Percentiles rank a stretch among this genome's conserved stretches.
phyloP scores from a whole-genome alignment of 30 jellyfish, hydroid and myxozoan species.

The Mastigias papua region DNA sequence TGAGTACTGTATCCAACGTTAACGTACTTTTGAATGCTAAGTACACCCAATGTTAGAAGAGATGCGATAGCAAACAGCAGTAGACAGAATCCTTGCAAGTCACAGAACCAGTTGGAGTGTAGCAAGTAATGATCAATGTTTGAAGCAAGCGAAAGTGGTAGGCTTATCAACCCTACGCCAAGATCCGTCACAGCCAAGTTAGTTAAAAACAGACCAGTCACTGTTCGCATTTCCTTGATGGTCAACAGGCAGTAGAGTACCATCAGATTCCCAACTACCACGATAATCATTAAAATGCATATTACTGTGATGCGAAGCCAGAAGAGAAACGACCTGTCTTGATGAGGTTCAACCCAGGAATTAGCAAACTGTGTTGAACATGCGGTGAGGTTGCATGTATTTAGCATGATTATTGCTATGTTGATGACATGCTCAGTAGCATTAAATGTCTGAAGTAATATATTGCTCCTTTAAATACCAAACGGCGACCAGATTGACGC shows the following conservation, averaged over 20 bases:
- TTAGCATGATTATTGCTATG: no score
- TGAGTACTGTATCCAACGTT: conserved; percentile 19
- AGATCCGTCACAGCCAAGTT: conserved; percentile 64
- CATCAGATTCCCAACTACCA: conserved; percentile 27
- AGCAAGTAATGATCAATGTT: background rate
- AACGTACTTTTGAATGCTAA: conserved; percentile 51
- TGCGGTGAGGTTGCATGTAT: no score
- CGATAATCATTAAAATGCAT: conserved; percentile 17
- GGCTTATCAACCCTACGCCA: conserved; percentile 41
- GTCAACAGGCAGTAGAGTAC: conserved; percentile 12
- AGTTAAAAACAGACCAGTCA: conserved; percentile 34
- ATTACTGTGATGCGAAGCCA: conserved; percentile 38
- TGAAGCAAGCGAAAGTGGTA: conserved; percentile 43
- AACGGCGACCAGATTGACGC: no score
- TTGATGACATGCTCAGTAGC: no score
- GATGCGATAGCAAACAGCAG: conserved; percentile 38
- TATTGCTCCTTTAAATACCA: no score
- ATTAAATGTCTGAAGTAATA: no score
- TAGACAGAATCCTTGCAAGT: conserved; percentile 21
- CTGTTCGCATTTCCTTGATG: conserved; percentile 16
- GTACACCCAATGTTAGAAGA: conserved; percentile 30
- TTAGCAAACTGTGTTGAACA: no score
- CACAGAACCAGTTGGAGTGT: conserved; percentile 22
- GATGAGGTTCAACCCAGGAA: background rate
- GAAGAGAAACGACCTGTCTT: conserved; percentile 6